Conservation (phyloP, 64 coral and sea anemone genomes). For the Montipora sp. region DNA sequence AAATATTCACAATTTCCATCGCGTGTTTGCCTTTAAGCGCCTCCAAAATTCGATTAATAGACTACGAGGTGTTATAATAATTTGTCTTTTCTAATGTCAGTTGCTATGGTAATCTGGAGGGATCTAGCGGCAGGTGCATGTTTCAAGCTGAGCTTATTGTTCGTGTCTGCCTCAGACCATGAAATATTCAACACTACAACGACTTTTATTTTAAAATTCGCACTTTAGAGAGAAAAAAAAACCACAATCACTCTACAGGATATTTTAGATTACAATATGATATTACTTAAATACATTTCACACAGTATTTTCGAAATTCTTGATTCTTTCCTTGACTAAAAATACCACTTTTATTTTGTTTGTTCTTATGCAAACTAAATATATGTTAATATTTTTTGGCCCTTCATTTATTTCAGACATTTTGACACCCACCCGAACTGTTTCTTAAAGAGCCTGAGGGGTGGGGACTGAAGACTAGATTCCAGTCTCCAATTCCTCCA, state of each 20-base stretch:
- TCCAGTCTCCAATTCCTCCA: too few relatives aligned
- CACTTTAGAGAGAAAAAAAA: neutral
- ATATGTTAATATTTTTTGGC: too few relatives aligned
- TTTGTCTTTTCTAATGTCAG: neutral
- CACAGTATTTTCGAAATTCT: too few relatives aligned
- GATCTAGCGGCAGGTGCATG: slow-evolving; percentile 19
- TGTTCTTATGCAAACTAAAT: too few relatives aligned
- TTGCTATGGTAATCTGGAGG: slow-evolving; percentile 1
- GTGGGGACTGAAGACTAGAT: too few relatives aligned
- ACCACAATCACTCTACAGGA: neutral
- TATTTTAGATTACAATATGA: too few relatives aligned
- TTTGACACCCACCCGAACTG: too few relatives aligned
- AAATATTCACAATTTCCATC: neutral
- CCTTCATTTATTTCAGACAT: too few relatives aligned
- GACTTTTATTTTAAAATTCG: neutral
- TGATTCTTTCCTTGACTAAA: too few relatives aligned
- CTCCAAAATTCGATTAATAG: neutral
- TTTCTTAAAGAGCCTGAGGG: too few relatives aligned
- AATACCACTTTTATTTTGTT: too few relatives aligned
- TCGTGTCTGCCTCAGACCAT: neutral
- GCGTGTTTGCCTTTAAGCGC: neutral
- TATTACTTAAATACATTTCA: too few relatives aligned
- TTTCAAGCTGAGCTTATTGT: neutral
- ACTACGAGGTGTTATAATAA: neutral
- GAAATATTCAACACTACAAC: slow-evolving; percentile 1